Evolutionary conservation across 1,140 invertebrate genomes (phyloP), one percentile per base, ranked within the genome.

Genomic region (Portunus trituberculatus): DNA sequence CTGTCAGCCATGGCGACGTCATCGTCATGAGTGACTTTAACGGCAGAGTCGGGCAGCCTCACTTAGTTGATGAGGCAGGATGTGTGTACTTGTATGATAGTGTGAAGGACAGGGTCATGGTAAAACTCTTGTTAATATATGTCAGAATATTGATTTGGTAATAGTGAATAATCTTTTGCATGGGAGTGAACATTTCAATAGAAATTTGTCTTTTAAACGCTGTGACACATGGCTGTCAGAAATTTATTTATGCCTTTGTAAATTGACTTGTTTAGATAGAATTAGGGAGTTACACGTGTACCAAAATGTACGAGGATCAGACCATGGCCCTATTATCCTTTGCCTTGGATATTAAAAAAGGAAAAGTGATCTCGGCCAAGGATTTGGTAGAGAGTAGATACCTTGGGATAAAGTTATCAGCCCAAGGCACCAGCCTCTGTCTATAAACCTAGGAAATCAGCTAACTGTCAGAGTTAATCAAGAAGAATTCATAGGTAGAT

Each of bases 251-350:
- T 76, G n/a, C n/a, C n/a, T n/a, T n/a, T n/a, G n/a, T n/a, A n/a
- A n/a, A n/a, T n/a, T n/a, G n/a, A n/a, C n/a, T n/a, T n/a, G n/a
- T n/a, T n/a, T n/a, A n/a, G n/a, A n/a, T n/a, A n/a, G n/a, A n/a
- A n/a, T n/a, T 25, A 76, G 59, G 59, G 59, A 76, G 59, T 76
- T 76, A 76, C 59, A 76, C 25, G 59, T 76, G 59, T 25, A 76
- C 59, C 59, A 76, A 76, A 76, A 76, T 76, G n/a, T 76, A 76
- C 59, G 59, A 76, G 59, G 59, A 76, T 76, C 59, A 76, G 59
- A 76, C 59, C 10, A 12, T 10, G 10, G 10, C 59, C 59, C 59
- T 25, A 12, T 76, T 14, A 12, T 25, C 10, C 25, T 76, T 10
- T 25, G 10, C 25, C 25, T 10, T 10, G 10, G 25, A 25, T 25